These are phyloP conservation scores for Hydrolagus affinis DNA, from an alignment of 2,113 vertebrate genomes.

Conservation along the genomic window DNA sequence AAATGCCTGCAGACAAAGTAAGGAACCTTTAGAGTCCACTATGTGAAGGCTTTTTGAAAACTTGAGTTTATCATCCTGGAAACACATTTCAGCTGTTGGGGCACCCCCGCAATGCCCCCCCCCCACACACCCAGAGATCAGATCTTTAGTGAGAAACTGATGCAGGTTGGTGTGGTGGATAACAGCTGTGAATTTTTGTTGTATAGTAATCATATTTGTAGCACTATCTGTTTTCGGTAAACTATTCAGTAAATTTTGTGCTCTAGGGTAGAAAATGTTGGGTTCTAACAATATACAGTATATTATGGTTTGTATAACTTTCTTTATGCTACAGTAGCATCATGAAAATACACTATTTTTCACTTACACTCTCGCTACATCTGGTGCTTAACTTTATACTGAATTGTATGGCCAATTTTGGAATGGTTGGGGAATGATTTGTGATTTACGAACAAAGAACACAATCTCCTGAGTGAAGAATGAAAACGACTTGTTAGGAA, in stretches of 20 bases:
- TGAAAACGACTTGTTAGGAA: no score
- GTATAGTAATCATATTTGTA: not conserved
- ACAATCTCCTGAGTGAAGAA: not conserved
- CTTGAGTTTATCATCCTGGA: slow-evolving; percentile 10
- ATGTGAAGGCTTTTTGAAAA: not conserved
- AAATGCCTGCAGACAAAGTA: not conserved
- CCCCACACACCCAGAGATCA: not conserved
- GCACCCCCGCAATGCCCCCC: slow-evolving; percentile 12
- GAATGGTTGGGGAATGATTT: not conserved
- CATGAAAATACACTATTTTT: not conserved
- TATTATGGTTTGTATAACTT: not conserved
- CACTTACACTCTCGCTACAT: not conserved
- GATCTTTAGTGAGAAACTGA: slow-evolving; percentile 3
- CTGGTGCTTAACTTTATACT: not conserved
- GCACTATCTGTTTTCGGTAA: not conserved
- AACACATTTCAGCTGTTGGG: slow-evolving; percentile 23
- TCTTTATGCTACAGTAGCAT: no score
- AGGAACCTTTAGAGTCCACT: not conserved
- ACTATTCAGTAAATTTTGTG: no score
- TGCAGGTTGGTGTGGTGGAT: slow-evolving; percentile 3
- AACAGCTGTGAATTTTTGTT: slow-evolving; percentile 27
- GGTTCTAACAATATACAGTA: not conserved
- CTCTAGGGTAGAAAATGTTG: not conserved
- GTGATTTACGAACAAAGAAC: not conserved
- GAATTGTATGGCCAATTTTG: not conserved